Conservation (phyloP, 2,113 vertebrate genomes). For the Pomatostomus ruficeps region DNA sequence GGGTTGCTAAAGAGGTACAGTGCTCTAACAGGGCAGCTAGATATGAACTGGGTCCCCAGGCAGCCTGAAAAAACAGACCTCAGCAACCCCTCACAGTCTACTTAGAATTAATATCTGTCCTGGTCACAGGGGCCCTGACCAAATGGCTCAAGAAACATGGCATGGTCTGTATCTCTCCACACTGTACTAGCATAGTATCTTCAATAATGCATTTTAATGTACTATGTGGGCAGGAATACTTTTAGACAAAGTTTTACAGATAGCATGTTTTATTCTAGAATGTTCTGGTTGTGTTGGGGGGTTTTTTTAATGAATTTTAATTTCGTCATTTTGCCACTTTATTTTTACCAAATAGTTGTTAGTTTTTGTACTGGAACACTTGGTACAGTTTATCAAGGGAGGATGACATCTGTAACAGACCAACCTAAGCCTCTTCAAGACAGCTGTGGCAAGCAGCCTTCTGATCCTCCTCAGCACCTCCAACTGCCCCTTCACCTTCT, state of each 20-base stretch:
- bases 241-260: conserved; percentile 4
- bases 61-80: not conserved
- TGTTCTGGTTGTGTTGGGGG: no score
- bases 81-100: not conserved
- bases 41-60: not conserved
- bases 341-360: not conserved
- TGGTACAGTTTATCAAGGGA: not conserved
- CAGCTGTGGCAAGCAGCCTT: not conserved
- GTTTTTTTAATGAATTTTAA: not conserved
- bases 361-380: not conserved
- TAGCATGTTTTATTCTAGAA: not conserved
- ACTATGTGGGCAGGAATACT: not conserved
- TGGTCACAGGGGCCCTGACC: not conserved
- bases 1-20: not conserved
- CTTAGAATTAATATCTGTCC: not conserved
- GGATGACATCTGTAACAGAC: not conserved
- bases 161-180: not conserved
- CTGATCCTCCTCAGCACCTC: not conserved
- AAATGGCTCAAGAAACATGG: not conserved
- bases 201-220: conserved; percentile 33
- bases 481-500: not conserved
- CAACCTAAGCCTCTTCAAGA: not conserved
- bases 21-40: not conserved
- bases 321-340: not conserved
- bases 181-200: not conserved